Conservation (phyloP, 2,113 vertebrate genomes). For the Galemys pyrenaicus region DNA sequence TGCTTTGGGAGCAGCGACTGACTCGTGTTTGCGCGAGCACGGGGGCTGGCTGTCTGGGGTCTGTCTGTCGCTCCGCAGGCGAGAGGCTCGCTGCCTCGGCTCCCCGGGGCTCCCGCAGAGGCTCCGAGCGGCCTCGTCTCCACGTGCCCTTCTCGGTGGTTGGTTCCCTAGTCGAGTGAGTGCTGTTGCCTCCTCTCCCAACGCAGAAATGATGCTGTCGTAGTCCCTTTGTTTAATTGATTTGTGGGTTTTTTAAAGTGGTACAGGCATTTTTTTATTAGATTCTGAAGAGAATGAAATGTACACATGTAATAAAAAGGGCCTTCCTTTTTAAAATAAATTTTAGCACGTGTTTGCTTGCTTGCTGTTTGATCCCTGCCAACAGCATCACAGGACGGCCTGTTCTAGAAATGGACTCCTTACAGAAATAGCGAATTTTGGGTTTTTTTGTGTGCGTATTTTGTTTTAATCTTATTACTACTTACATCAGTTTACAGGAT, state of each 20-base stretch:
- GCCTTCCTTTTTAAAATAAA: constrained; percentile 56
- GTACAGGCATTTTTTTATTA: constrained; percentile 40
- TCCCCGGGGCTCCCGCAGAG: too few species aligned
- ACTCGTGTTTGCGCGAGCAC: not conserved
- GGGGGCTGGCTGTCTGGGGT: not conserved
- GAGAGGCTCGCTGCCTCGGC: not conserved
- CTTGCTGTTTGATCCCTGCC: not conserved
- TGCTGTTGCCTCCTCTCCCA: not conserved
- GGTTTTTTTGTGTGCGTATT: not conserved
- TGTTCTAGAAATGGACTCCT: not conserved
- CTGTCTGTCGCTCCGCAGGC: not conserved
- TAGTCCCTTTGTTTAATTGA: constrained; percentile 31
- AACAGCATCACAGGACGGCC: not conserved
- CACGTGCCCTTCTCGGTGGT: too few species aligned
- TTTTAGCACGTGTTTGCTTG: constrained; percentile 34
- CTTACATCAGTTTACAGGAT: too few species aligned
- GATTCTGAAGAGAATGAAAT: constrained; percentile 61
- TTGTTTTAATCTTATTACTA: too few species aligned
- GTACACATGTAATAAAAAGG: constrained; percentile 72
- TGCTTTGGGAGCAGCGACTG: constrained; percentile 11
- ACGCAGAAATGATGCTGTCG: not conserved
- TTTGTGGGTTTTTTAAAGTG: constrained; percentile 47
- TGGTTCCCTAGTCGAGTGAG: too few species aligned
- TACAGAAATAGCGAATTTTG: not conserved
- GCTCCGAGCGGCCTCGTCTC: too few species aligned